Percentiles rank a stretch among this genome's conserved stretches.
phyloP scores from a whole-genome alignment of 2,888 invertebrate species.

The Drosophila paramelanica region DNA sequence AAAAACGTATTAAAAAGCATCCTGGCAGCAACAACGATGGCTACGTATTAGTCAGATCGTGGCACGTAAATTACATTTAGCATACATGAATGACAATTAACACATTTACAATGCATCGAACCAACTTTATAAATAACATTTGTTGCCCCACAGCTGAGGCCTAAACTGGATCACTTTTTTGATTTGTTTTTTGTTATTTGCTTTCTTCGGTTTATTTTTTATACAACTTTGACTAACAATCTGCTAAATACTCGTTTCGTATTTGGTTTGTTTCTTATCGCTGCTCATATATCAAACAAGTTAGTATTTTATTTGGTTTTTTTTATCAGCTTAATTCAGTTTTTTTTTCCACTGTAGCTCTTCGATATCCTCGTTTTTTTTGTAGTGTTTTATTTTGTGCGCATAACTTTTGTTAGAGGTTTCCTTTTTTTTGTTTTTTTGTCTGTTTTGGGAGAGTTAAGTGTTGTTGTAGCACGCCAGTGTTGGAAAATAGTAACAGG shows the following conservation, averaged over 20 bases:
- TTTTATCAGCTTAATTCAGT: slow-evolving; percentile 36
- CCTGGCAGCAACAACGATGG: slow-evolving; percentile 16
- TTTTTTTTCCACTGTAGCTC: slow-evolving; percentile 13
- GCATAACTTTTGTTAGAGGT: slow-evolving; percentile 65
- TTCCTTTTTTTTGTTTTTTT: neutral
- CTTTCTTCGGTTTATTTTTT: slow-evolving; percentile 12
- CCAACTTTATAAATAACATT: slow-evolving; percentile 65
- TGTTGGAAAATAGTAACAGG: slow-evolving; percentile 19
- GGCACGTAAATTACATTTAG: slow-evolving; percentile 48
- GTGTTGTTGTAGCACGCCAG: slow-evolving; percentile 11
- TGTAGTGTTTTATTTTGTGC: slow-evolving; percentile 69
- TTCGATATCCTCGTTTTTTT: slow-evolving; percentile 14
- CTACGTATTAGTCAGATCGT: slow-evolving; percentile 23
- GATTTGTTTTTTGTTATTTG: slow-evolving; percentile 38
- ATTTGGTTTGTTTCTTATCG: slow-evolving; percentile 1
- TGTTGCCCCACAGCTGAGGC: slow-evolving; percentile 27
- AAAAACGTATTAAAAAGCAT: slow-evolving; percentile 6
- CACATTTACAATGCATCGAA: slow-evolving; percentile 63
- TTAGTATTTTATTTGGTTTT: slow-evolving; percentile 10
- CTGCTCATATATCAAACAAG: slow-evolving; percentile 40
- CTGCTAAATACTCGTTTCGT: slow-evolving; percentile 40
- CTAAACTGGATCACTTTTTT: slow-evolving; percentile 67
- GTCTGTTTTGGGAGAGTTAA: neutral
- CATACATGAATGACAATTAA: slow-evolving; percentile 55
- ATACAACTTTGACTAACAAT: slow-evolving; percentile 54